Base-by-base conservation (phyloP, 1,140 invertebrate genomes). In the Drosophila tristis region DNA sequence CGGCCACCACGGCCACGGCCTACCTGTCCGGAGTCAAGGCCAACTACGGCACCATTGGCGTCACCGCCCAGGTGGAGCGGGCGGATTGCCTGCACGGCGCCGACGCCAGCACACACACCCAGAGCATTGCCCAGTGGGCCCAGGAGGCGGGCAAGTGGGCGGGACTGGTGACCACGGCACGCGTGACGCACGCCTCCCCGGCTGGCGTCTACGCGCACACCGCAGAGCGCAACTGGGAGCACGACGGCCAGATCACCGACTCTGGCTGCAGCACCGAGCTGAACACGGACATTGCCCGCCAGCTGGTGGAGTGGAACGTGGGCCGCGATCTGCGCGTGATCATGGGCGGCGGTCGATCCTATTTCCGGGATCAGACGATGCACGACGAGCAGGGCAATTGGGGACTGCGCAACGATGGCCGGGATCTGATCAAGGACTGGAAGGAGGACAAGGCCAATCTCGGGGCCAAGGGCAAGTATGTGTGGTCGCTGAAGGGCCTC, bases 21-120 rank as follows among this genome's bases (percentile, higher is more conserved):
- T 96, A 96, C 74, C 91, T 98, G n/a, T 93, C 94, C 31, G 97
- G 97, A 1, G 95, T 97, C 0, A 98, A 98, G 92, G 94, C 93
- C 1, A 97, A 97, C 86, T 93, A 93, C 31, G 95, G 94, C 45
- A 96, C 95, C 0, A 89, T 97, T 9, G 97, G 97, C 0, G 93
- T 98, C 4, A 95, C 94, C 71, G 95, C 94, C 0, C 91, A 93
- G 7, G 95, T 96, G 4, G 92, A 92, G 9, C 92, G 93, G 4
- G 82, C 91, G 1, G 93, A 95, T 76, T 95, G 96, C 55, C 70
- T 55, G 16, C 55, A 74, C 4, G 76, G 50, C 5, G 68, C 58
- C 1, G 61, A 91, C 48, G 39, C 11, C 0, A 94, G 93, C 0
- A 96, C 70, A 1, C 84, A 90, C 94, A 47, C 95, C 93, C 7